Percentiles rank a stretch among this genome's conserved stretches.
Conservation (phyloP, 2,797 vertebrate species). For the Sternotherus odoratus region DNA sequence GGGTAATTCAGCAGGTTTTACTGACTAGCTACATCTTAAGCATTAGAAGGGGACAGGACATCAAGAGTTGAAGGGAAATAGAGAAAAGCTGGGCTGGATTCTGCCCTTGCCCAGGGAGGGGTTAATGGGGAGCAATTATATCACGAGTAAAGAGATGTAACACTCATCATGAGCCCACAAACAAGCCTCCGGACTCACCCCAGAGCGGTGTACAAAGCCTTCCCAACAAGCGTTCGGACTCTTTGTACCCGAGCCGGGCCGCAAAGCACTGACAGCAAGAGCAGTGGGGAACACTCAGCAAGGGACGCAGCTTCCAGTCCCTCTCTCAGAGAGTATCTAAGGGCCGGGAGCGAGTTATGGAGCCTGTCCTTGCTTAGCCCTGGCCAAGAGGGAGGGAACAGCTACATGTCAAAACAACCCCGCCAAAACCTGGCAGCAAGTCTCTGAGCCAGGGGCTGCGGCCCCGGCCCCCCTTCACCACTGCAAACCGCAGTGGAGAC, state of each 20-base stretch:
- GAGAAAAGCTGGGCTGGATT: neutral
- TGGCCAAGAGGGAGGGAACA: neutral
- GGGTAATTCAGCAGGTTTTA: neutral
- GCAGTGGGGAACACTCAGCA: neutral
- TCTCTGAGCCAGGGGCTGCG: too few species aligned
- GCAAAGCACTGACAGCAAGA: neutral
- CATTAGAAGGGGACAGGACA: neutral
- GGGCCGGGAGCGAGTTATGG: neutral
- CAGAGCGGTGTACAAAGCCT: constrained; percentile 9
- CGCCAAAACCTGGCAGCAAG: too few species aligned
- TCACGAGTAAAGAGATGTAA: neutral
- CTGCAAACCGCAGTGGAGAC: neutral
- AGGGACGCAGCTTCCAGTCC: neutral
- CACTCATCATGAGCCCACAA: neutral
- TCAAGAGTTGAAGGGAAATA: neutral
- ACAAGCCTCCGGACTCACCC: neutral
- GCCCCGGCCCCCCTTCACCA: too few species aligned
- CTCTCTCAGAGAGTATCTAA: too few species aligned
- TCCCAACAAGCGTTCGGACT: constrained; percentile 44
- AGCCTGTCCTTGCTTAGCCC: neutral
- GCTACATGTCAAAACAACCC: neutral
- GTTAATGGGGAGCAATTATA: neutral
- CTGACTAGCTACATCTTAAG: neutral
- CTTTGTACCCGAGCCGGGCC: neutral
- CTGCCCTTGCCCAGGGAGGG: neutral